These are phyloP conservation scores for Agapornis roseicollis DNA, from an alignment of 2,113 vertebrate genomes.

Conservation along the genomic window DNA sequence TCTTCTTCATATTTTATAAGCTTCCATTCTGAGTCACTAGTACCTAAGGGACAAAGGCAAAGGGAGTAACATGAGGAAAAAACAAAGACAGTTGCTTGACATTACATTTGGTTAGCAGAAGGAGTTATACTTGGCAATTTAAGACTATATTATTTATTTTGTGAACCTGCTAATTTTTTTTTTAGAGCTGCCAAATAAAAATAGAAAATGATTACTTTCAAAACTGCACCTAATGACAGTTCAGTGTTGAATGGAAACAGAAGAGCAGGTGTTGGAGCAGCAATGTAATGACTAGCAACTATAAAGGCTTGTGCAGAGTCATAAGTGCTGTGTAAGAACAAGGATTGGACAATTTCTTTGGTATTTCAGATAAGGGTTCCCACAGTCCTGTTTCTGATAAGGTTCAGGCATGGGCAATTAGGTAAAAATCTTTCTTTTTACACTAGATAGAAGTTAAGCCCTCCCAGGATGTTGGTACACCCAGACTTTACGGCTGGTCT, in stretches of 20 bases:
- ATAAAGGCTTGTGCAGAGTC: not conserved
- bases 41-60: slow-evolving; percentile 16
- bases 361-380: not conserved
- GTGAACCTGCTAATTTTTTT: not conserved
- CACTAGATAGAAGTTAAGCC: not conserved
- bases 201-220: not conserved
- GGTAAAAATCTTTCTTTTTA: not conserved
- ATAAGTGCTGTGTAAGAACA: not conserved
- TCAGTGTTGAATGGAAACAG: not conserved
- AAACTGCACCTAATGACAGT: not conserved
- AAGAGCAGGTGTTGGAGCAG: not conserved
- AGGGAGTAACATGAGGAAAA: not conserved
- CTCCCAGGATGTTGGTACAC: not conserved
- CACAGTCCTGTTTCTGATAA: not conserved
- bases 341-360: not conserved
- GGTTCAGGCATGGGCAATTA: not conserved
- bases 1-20: slow-evolving; percentile 54
- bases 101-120: not conserved
- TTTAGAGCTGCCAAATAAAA: not conserved
- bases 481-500: not conserved
- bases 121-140: not conserved
- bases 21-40: slow-evolving; percentile 30
- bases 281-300: not conserved
- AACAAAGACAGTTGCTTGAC: not conserved
- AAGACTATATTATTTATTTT: not conserved